Percentiles rank a stretch among this genome's conserved stretches.
Evolutionary conservation across 2,797 vertebrate genomes (phyloP).

Genomic region (Pygocentrus nattereri): DNA sequence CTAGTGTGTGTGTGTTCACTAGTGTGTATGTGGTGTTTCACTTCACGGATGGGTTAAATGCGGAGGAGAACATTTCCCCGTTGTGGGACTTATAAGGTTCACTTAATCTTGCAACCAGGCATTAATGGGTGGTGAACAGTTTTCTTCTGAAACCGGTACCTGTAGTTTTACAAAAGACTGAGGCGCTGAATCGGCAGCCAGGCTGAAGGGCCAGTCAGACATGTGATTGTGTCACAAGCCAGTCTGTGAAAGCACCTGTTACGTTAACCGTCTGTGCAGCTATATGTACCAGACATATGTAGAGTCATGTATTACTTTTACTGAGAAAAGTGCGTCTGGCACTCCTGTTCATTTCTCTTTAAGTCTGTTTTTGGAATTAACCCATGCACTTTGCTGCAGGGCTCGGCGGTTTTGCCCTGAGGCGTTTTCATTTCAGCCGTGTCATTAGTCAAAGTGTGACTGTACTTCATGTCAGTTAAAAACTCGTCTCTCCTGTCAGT

Average conservation of each 20-base stretch:
- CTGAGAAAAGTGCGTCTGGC: not conserved
- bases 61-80: too few species aligned
- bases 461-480: not conserved
- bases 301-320: not conserved
- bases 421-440: not conserved
- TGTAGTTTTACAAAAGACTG: not conserved
- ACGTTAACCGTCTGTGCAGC: not conserved
- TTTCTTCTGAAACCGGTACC: too few species aligned
- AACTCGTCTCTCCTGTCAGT: constrained; percentile 46
- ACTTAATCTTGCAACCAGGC: too few species aligned
- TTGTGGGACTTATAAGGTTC: too few species aligned
- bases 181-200: not conserved
- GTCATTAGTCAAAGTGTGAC: constrained; percentile 12
- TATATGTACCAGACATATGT: not conserved
- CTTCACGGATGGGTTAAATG: too few species aligned
- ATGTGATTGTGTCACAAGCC: not conserved
- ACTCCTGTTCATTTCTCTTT: not conserved
- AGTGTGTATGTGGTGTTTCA: too few species aligned
- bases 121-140: too few species aligned
- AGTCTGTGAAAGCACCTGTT: not conserved
- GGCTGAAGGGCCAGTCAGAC: not conserved
- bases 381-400: not conserved
- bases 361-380: not conserved
- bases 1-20: too few species aligned
- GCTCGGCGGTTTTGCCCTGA: constrained; percentile 23